Evolutionary conservation across 2,888 invertebrate species (phyloP).

Genomic region (Notodonta dromedarius): DNA sequence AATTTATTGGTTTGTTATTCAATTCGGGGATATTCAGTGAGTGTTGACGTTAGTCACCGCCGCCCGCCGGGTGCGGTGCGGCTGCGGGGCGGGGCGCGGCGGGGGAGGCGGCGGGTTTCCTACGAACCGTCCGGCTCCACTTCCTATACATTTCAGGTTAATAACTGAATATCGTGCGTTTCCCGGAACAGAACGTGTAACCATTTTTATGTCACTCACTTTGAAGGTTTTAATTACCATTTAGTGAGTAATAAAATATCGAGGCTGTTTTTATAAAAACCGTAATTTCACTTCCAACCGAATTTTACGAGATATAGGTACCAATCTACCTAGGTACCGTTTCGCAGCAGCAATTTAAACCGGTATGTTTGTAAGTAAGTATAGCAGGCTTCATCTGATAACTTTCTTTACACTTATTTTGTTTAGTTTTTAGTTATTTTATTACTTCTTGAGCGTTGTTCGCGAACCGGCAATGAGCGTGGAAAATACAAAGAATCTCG

Average conservation of each 20-base stretch:
- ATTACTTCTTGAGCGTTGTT: slow-evolving; percentile 19
- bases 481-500: slow-evolving; percentile 27
- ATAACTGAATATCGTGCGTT: slow-evolving; percentile 11
- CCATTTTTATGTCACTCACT: slow-evolving; percentile 10
- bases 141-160: slow-evolving; percentile 20
- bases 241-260: neutral
- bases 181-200: slow-evolving; percentile 14
- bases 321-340: slow-evolving; percentile 3
- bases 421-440: slow-evolving; percentile 19
- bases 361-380: neutral
- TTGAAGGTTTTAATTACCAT: neutral
- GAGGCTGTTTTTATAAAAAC: neutral
- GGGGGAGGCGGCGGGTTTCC: neutral
- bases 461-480: slow-evolving; percentile 16
- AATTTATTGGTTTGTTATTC: slow-evolving; percentile 1
- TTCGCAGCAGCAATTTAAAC: neutral
- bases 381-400: slow-evolving; percentile 10
- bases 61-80: neutral
- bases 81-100: too few species aligned
- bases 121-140: neutral
- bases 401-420: slow-evolving; percentile 5
- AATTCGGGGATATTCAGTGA: neutral
- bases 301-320: neutral
- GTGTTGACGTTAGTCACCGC: neutral
- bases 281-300: neutral